Evolutionary conservation across 2,113 vertebrate species (phyloP).

Genomic region (Panurus biarmicus): DNA sequence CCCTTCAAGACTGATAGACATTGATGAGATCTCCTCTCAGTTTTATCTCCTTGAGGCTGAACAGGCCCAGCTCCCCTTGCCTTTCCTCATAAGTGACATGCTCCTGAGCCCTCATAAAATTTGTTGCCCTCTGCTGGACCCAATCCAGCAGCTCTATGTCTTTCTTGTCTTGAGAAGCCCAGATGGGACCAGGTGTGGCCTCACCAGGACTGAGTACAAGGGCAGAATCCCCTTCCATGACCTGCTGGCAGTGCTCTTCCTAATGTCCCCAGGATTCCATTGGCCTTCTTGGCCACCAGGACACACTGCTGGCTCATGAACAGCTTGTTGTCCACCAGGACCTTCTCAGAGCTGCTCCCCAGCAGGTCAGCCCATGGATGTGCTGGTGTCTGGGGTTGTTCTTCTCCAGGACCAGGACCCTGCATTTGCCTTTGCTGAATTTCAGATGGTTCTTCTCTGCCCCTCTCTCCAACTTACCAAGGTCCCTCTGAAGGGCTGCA

Average conservation of each 20-base stretch:
- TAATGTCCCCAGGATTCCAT: too few species aligned
- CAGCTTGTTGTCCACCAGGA: background rate
- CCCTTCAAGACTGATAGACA: background rate
- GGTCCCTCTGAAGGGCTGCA: background rate
- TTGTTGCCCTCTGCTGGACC: background rate
- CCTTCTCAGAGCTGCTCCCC: background rate
- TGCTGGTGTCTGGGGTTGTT: background rate
- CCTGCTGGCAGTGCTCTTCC: background rate
- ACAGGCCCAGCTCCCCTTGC: background rate
- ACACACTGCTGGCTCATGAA: background rate
- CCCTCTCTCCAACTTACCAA: background rate
- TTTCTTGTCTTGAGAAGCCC: background rate
- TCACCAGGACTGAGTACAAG: background rate
- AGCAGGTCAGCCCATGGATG: background rate
- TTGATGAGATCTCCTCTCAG: background rate
- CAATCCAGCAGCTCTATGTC: background rate
- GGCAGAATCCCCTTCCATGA: background rate
- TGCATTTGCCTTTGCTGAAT: background rate
- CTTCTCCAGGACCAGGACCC: background rate
- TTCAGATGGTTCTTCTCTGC: background rate
- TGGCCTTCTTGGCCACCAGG: background rate
- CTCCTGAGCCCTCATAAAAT: background rate
- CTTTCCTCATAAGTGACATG: background rate
- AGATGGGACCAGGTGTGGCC: background rate
- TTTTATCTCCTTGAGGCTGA: fast-evolving